Conservation (phyloP, 1,140 invertebrate species). For the Vollenhovia emeryi region DNA sequence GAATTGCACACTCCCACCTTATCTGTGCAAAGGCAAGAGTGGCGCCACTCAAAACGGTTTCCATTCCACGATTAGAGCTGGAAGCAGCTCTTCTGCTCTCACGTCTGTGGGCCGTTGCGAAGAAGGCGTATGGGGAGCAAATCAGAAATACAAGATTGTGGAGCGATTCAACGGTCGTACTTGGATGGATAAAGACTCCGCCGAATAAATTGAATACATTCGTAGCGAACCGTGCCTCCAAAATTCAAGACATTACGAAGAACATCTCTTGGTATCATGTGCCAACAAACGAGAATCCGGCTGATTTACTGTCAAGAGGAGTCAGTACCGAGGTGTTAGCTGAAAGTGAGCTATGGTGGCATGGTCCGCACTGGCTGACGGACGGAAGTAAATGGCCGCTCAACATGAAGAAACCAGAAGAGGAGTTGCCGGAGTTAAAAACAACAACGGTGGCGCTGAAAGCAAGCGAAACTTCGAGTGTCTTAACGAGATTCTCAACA, state of each 20-base stretch:
- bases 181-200: neutral
- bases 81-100: neutral
- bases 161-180: neutral
- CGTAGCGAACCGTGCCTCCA: neutral
- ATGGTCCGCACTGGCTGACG: too few species aligned
- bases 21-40: too few species aligned
- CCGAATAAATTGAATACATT: neutral
- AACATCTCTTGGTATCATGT: neutral
- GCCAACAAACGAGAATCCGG: too few species aligned
- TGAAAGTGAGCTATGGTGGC: too few species aligned
- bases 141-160: neutral
- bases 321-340: too few species aligned
- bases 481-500: too few species aligned
- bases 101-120: neutral
- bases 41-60: neutral
- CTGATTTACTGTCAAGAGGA: too few species aligned
- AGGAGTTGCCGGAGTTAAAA: too few species aligned
- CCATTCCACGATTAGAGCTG: neutral
- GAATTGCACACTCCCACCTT: neutral
- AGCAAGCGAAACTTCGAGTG: too few species aligned
- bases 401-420: too few species aligned
- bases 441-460: too few species aligned
- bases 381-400: too few species aligned
- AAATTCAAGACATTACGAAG: neutral
- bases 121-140: neutral